phyloP scores from a whole-genome alignment of 1,140 invertebrate genomes.

The Harpegnathos saltator region DNA sequence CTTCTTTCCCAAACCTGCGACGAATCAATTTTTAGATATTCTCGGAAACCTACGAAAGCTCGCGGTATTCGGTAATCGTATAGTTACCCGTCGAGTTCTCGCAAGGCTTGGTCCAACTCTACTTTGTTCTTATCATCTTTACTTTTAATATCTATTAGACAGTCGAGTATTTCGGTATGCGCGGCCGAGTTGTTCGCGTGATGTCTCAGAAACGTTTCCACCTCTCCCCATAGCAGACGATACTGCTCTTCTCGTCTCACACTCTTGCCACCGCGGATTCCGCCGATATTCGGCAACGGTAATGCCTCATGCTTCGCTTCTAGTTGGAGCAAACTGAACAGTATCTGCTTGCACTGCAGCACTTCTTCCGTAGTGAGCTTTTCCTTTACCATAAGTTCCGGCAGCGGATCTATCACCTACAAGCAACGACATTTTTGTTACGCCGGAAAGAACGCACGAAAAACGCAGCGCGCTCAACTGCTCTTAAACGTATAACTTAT shows the following conservation, averaged over 20 bases:
- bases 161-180: constrained; percentile 93
- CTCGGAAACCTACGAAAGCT: no score
- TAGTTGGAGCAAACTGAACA: constrained; percentile 93
- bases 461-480: no score
- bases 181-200: constrained; percentile 88
- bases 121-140: constrained; percentile 88
- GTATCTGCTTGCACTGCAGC: constrained; percentile 94
- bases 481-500: background rate
- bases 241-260: constrained; percentile 95
- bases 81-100: constrained; percentile 87
- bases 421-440: no score
- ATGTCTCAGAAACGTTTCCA: constrained; percentile 93
- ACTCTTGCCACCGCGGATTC: constrained; percentile 87
- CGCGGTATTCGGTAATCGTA: no score
- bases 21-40: constrained; percentile 13
- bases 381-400: constrained; percentile 93
- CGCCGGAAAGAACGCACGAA: no score
- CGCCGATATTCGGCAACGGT: constrained; percentile 88
- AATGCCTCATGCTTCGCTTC: constrained; percentile 94
- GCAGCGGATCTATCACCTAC: constrained; percentile 93
- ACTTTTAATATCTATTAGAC: constrained; percentile 93
- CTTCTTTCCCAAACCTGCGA: constrained; percentile 82
- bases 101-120: constrained; percentile 88
- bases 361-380: constrained; percentile 94
- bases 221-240: constrained; percentile 94